Base-by-base conservation (phyloP, 2,113 vertebrate genomes). In the Zapornia atra region DNA sequence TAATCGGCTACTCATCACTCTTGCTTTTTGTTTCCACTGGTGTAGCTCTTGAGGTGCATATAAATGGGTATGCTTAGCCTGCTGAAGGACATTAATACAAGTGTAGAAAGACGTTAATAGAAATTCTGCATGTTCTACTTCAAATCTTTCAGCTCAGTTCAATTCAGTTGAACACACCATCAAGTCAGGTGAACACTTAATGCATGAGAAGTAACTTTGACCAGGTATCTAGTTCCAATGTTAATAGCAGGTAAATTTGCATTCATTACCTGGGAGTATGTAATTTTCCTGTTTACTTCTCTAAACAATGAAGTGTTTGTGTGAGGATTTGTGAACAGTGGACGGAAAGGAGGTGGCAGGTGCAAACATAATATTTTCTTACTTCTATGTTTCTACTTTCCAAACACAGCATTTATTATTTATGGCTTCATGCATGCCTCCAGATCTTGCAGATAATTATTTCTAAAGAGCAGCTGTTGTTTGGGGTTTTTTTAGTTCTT, bases 401-500 rank as follows among this genome's bases (percentile, higher is more conserved):
- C 42, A 82, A 28, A 87, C 82, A 42, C 6, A 79, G 11, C 57
- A 90, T 89, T 82, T 85, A 91, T 87, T 92, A 85, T 90, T 87
- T 79, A 69, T 54, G 69, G 59, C 36, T 91, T 77, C 48, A 21
- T 86, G 75, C 40, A 19, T 50, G 46, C 59, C n/a, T 92, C 7
- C 15, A 78, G 48, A 88, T 75, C 36, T 60, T 83, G 82, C 80
- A 66, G 33, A n/a, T 18, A 71, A 56, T 76, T 53, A 60, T 90
- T 95, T 79, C 65, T 82, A 11, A 92, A 63, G 20, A 94, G 65
- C 72, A 92, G 63, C 73, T 79, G 72, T 68, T 86, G 44, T 46
- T 46, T 46, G 44, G 2, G 56, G 48, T 88, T 92, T 88, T 83
- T 73, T 29, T 24, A 40, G n/a, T 63, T 83, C 44, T 31, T 86